Base-by-base conservation (phyloP, 2,797 vertebrate species). In the Agapornis canus region DNA sequence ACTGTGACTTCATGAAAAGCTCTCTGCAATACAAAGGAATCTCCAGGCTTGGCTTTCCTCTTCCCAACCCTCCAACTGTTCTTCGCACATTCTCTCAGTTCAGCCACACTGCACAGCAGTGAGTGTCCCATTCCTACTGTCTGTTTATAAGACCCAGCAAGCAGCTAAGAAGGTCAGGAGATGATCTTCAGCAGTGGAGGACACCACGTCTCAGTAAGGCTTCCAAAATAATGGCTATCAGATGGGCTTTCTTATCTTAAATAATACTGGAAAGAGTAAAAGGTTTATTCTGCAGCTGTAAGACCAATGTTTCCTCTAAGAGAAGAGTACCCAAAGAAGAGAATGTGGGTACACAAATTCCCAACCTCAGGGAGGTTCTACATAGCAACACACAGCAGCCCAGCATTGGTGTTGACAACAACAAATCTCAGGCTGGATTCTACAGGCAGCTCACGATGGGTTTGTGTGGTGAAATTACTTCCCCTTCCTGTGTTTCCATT, bases 11-110 rank as follows among this genome's bases (percentile, higher is more conserved):
- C 78, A 64, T 40, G 60, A 89, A 92, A 96, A 94, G 39, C 78
- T 59, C 42, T 79, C 78, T 92, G 60, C 65, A 88, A 92, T 93
- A 86, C 42, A 96, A 86, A 79, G 16, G 81, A 19, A 89, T 76
- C 85, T 94, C 5, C 2, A 48, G 76, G 45, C 29, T 69, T 65
- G 47, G 42, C 42, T 81, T 91, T 76, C 65, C 25, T 90, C 59
- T 42, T 94, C 49, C 42, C 47, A 59, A 57, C 3, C 3, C n/a
- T 82, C 71, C 83, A 91, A 6, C 48, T 80, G 39, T 64, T 95
- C 63, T 61, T 77, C 78, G 89, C 27, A 8, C 17, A 5, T 47
- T 47, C 42, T 72, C 9, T 47, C 63, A 56, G 48, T 69, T 87
- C 78, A 90, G 80, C 45, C 49, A 63, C 26, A 15, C 8, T 61